A percentile compares a stretch with the other conserved stretches of the same genome.
Evolutionary conservation across 2,888 invertebrate species (phyloP).

Genomic region (Mystacides longicornis): DNA sequence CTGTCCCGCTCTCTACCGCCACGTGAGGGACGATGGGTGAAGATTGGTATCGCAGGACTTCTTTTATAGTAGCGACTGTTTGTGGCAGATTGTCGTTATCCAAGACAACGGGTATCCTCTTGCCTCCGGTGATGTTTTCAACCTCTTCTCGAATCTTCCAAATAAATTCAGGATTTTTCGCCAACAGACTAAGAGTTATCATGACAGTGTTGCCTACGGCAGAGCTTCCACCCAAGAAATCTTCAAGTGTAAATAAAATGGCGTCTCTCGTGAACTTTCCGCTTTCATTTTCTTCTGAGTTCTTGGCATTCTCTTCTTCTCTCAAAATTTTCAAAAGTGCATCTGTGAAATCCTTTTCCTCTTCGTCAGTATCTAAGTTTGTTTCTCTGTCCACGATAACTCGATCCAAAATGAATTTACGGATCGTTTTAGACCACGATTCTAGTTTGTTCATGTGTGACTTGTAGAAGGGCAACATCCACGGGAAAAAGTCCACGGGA

Average conservation of each 20-base stretch:
- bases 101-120: constrained; percentile 52
- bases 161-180: constrained; percentile 58
- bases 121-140: constrained; percentile 50
- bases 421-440: constrained; percentile 61
- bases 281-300: constrained; percentile 34
- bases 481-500: constrained; percentile 79
- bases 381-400: constrained; percentile 56
- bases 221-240: constrained; percentile 82
- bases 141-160: constrained; percentile 62
- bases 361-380: constrained; percentile 50
- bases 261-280: constrained; percentile 65
- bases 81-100: constrained; percentile 66
- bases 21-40: constrained; percentile 90
- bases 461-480: constrained; percentile 66
- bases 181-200: constrained; percentile 63
- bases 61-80: constrained; percentile 74
- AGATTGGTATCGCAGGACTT: constrained; percentile 70
- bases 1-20: constrained; percentile 65
- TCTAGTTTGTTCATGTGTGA: constrained; percentile 60
- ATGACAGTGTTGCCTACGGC: constrained; percentile 80
- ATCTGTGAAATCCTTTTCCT: constrained; percentile 72
- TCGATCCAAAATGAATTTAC: constrained; percentile 64
- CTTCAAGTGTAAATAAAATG: constrained; percentile 76
- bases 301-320: constrained; percentile 32
- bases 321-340: constrained; percentile 64